Conservation (phyloP, 2,888 invertebrate genomes). For the Cylindroiulus punctatus region DNA sequence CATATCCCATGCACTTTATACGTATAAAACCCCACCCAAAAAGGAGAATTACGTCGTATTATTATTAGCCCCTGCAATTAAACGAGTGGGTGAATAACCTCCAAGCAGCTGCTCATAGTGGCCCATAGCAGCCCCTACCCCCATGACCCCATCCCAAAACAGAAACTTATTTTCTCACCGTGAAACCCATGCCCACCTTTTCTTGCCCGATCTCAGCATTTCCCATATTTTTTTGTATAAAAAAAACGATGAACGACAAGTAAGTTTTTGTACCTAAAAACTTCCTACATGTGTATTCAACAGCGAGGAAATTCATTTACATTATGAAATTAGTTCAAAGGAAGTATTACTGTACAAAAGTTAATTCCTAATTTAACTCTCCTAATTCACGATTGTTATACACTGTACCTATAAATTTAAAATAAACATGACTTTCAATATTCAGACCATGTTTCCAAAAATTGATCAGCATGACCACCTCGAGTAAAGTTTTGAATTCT, state of each 20-base stretch:
- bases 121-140: conserved; percentile 17
- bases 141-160: conserved; percentile 15
- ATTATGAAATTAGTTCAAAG: background rate
- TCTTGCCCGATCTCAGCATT: background rate
- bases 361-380: no score
- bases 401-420: no score
- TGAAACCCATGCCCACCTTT: background rate
- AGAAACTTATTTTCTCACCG: background rate
- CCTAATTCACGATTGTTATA: no score
- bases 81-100: conserved; percentile 44
- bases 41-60: conserved; percentile 26
- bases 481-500: background rate
- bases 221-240: no score
- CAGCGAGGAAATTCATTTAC: background rate
- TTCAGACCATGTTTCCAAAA: background rate
- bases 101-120: conserved; percentile 30
- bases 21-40: conserved; percentile 39
- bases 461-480: background rate
- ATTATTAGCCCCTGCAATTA: conserved; percentile 39
- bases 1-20: conserved; percentile 27
- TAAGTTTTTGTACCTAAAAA: background rate
- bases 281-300: background rate
- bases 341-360: no score
- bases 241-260: background rate
- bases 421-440: background rate